Evolutionary conservation across 2,888 invertebrate genomes (phyloP).

Genomic region (Aplocera efformata): DNA sequence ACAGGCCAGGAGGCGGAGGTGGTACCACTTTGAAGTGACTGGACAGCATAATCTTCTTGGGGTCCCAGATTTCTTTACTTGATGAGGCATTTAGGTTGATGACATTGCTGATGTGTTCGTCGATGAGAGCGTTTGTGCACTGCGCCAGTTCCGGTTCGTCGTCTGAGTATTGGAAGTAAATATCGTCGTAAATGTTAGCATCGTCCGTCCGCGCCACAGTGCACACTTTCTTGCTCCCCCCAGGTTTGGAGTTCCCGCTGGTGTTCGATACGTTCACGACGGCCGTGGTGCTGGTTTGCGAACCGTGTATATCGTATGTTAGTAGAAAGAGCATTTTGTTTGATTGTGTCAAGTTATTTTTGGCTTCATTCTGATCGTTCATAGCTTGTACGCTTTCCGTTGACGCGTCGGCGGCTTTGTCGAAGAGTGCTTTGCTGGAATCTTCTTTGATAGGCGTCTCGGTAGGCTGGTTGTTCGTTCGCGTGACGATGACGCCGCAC

Average conservation of each 20-base stretch:
- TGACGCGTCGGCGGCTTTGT: constrained; percentile 58
- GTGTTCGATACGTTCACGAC: constrained; percentile 68
- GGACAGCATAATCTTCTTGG: constrained; percentile 62
- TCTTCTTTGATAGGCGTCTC: constrained; percentile 64
- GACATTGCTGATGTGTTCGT: constrained; percentile 77
- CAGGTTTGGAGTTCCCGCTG: constrained; percentile 72
- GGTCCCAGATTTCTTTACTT: constrained; percentile 69
- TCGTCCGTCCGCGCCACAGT: constrained; percentile 60
- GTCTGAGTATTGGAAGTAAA: constrained; percentile 80
- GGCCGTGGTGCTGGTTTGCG: constrained; percentile 68
- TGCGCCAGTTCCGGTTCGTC: constrained; percentile 80
- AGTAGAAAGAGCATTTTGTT: constrained; percentile 81
- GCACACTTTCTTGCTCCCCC: constrained; percentile 76
- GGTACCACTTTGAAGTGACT: constrained; percentile 66
- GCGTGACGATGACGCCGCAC: constrained; percentile 63
- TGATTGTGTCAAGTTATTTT: constrained; percentile 62
- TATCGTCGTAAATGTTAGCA: constrained; percentile 68
- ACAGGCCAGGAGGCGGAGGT: constrained; percentile 55
- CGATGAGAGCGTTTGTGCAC: constrained; percentile 63
- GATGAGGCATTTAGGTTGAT: constrained; percentile 74
- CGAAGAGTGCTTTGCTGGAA: constrained; percentile 66
- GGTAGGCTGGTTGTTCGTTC: constrained; percentile 47
- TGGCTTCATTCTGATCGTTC: constrained; percentile 88
- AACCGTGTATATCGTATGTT: constrained; percentile 86
- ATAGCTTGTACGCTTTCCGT: constrained; percentile 83